A percentile compares a stretch with the other conserved stretches of the same genome.
These are phyloP conservation scores for Brachionus rubens DNA, from an alignment of 1,140 invertebrate genomes.

Conservation along the genomic window DNA sequence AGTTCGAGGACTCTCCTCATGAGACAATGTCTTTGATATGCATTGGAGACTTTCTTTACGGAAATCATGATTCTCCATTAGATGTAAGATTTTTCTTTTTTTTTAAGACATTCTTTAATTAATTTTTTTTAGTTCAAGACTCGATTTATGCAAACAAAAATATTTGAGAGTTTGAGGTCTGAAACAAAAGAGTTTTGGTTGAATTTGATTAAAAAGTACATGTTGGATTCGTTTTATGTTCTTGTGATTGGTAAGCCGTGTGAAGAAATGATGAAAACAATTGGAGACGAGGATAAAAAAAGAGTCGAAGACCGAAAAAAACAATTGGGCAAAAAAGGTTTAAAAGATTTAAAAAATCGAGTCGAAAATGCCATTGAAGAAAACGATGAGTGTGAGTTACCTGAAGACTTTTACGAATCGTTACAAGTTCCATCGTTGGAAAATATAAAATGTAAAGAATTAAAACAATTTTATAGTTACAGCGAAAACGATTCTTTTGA, in stretches of 20 bases:
- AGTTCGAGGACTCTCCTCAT: conserved; percentile 73
- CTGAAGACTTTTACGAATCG: neutral
- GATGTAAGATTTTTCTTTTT: conserved; percentile 62
- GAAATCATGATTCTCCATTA: conserved; percentile 60
- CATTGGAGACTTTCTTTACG: conserved; percentile 78
- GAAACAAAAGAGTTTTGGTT: conserved; percentile 72
- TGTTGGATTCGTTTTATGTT: conserved; percentile 61
- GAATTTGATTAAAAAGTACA: conserved; percentile 69
- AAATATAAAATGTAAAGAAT: conserved; percentile 49
- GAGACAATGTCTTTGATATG: conserved; percentile 71
- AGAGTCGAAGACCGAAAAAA: conserved; percentile 68
- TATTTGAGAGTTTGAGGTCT: conserved; percentile 66
- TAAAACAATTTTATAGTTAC: conserved; percentile 66
- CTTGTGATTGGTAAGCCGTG: conserved; percentile 61
- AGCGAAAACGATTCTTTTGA: conserved; percentile 63
- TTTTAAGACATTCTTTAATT: neutral
- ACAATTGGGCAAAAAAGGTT: conserved; percentile 68
- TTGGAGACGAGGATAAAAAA: conserved; percentile 67
- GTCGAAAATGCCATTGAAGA: conserved; percentile 69
- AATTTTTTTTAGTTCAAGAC: conserved; percentile 65
- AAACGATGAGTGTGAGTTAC: conserved; percentile 68
- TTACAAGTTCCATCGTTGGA: conserved; percentile 7
- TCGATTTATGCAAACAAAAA: conserved; percentile 70
- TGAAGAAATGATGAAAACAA: conserved; percentile 61
- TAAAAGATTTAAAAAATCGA: conserved; percentile 66